phyloP scores from a whole-genome alignment of 2,797 vertebrate genomes.

The Zalophus californianus region DNA sequence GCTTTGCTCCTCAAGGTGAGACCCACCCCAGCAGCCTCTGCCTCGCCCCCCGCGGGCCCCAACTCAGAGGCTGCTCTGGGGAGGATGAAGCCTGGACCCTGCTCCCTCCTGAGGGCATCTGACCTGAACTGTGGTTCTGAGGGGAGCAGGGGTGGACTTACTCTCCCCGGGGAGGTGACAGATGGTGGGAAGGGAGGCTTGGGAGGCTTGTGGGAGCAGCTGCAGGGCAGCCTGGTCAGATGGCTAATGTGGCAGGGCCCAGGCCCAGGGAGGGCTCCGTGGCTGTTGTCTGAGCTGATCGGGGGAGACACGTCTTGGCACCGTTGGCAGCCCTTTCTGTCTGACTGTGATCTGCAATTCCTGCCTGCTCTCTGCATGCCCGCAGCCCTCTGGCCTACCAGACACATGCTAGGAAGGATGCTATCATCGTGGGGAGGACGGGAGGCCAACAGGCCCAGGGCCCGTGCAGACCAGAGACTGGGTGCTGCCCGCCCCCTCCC shows the following conservation, averaged over 20 bases:
- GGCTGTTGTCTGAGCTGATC: background rate
- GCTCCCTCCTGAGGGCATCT: background rate
- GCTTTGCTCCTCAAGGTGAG: background rate
- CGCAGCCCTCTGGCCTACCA: rapidly evolving
- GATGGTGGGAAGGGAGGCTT: background rate
- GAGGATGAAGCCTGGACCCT: rapidly evolving
- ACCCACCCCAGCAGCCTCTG: background rate
- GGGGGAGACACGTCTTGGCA: background rate
- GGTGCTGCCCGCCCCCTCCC: background rate
- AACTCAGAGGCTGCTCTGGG: background rate
- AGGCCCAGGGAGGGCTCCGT: background rate
- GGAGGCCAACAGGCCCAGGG: too few relatives aligned
- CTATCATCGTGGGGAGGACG: background rate
- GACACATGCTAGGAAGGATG: background rate
- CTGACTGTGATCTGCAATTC: background rate
- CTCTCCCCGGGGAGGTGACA: background rate
- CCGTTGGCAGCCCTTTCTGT: rapidly evolving
- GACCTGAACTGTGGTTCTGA: background rate
- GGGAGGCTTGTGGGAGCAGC: background rate
- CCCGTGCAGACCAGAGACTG: background rate
- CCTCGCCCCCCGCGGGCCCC: rapidly evolving
- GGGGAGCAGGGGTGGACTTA: background rate
- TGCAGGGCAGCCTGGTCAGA: background rate
- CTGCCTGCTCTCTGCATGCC: rapidly evolving
- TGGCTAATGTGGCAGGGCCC: background rate